A percentile compares a stretch with the other conserved stretches of the same genome.
phyloP scores from a whole-genome alignment of 2,888 invertebrate genomes.

The Limenitis camilla region DNA sequence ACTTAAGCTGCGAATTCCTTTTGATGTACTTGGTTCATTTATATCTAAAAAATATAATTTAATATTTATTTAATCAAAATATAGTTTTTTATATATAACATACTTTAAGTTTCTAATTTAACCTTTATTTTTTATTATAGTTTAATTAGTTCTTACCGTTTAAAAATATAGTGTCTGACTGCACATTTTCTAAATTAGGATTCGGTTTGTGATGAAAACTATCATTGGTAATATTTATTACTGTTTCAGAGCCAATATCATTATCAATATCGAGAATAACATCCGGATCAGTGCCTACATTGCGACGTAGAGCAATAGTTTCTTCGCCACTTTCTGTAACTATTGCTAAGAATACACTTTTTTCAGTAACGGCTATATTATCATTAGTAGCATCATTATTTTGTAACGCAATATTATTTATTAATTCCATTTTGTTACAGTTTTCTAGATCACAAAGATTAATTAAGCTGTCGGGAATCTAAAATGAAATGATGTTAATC shows the following conservation, averaged over 20 bases:
- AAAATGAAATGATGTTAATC: slow-evolving; percentile 19
- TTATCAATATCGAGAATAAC: slow-evolving; percentile 28
- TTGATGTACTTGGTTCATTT: slow-evolving; percentile 67
- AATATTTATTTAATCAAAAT: not conserved
- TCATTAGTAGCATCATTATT: slow-evolving; percentile 9
- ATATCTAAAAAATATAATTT: slow-evolving; percentile 43
- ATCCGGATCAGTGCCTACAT: slow-evolving; percentile 44
- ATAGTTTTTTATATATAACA: not conserved
- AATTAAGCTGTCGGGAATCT: slow-evolving; percentile 53
- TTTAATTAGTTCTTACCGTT: slow-evolving; percentile 40
- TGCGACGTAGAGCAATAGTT: slow-evolving; percentile 43
- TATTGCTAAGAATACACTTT: slow-evolving; percentile 45
- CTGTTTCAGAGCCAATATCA: slow-evolving; percentile 33
- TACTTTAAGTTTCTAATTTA: not conserved
- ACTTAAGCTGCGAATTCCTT: slow-evolving; percentile 54
- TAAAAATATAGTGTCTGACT: slow-evolving; percentile 52
- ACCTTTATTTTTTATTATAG: not conserved
- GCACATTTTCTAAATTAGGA: slow-evolving; percentile 35
- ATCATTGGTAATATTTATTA: slow-evolving; percentile 36
- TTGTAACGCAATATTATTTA: slow-evolving; percentile 1
- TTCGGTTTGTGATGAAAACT: slow-evolving; percentile 32
- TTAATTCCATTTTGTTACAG: slow-evolving; percentile 18
- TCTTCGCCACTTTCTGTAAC: slow-evolving; percentile 45
- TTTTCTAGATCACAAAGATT: slow-evolving; percentile 39
- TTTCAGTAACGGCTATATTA: slow-evolving; percentile 37